phyloP scores from a whole-genome alignment of 2,797 vertebrate species.

The Loriculus beryllinus region DNA sequence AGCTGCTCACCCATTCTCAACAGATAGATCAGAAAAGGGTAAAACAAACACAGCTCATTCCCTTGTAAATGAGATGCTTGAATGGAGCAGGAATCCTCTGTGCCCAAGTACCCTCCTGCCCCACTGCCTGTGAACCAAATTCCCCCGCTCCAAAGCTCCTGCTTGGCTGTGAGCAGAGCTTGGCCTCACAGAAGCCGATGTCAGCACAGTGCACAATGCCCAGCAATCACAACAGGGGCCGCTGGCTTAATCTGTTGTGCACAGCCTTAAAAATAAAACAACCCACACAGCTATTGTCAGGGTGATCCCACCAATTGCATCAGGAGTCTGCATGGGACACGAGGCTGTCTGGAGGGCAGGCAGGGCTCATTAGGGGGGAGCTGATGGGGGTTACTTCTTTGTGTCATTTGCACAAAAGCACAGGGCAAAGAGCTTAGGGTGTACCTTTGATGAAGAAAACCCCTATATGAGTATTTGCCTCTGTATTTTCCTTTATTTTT shows the following conservation, averaged over 20 bases:
- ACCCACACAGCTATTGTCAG: constrained; percentile 9
- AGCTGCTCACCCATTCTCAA: not conserved
- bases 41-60: not conserved
- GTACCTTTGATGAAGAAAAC: not conserved
- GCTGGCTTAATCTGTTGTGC: not conserved
- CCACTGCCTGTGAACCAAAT: not conserved
- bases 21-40: not conserved
- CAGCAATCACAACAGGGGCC: not conserved
- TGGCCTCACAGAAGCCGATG: not conserved
- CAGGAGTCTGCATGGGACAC: not conserved
- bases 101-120: not conserved
- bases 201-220: constrained; percentile 39
- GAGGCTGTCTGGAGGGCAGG: not conserved
- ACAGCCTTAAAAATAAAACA: not conserved
- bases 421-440: not conserved
- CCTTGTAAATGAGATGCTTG: not conserved
- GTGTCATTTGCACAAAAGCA: not conserved
- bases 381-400: not conserved
- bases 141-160: not conserved
- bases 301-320: not conserved
- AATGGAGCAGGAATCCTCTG: not conserved
- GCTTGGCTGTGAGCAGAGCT: not conserved
- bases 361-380: not conserved
- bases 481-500: not conserved
- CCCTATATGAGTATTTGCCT: not conserved